Conservation (phyloP, 2,113 vertebrate genomes). For the Hystrix cristata region DNA sequence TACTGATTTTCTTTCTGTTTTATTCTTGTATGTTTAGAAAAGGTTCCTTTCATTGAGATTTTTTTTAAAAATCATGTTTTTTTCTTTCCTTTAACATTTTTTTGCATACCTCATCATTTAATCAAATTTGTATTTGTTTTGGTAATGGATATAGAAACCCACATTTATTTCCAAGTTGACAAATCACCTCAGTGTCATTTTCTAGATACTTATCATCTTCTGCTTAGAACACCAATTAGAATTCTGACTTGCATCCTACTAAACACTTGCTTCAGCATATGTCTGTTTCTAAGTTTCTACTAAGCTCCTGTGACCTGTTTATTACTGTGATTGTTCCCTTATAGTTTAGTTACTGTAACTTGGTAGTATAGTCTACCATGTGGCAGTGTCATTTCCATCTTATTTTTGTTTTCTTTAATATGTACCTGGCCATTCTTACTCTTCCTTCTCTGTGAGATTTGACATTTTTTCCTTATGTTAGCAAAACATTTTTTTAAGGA, state of each 20-base stretch:
- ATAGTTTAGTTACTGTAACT: not conserved
- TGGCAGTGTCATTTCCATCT: not conserved
- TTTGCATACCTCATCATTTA: not conserved
- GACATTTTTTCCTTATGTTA: not conserved
- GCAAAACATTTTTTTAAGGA: not conserved
- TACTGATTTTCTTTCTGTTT: not conserved
- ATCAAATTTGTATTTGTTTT: slow-evolving; percentile 34
- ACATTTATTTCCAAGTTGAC: not conserved
- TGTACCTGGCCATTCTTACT: not conserved
- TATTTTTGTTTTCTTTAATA: not conserved
- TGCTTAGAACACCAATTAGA: not conserved
- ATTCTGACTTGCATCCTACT: not conserved
- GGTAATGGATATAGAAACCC: not conserved
- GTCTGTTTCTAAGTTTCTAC: not conserved
- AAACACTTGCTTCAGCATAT: not conserved
- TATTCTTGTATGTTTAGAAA: not conserved
- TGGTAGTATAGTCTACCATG: not conserved
- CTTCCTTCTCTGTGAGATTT: not conserved
- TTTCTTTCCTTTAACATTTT: not conserved
- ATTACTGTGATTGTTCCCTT: not conserved
- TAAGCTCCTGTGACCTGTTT: not conserved
- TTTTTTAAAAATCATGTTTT: not conserved
- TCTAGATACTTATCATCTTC: not conserved
- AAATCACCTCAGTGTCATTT: not conserved
- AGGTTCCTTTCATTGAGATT: not conserved